phyloP scores from a whole-genome alignment of 2,888 invertebrate genomes.

The Campoletis raptor region DNA sequence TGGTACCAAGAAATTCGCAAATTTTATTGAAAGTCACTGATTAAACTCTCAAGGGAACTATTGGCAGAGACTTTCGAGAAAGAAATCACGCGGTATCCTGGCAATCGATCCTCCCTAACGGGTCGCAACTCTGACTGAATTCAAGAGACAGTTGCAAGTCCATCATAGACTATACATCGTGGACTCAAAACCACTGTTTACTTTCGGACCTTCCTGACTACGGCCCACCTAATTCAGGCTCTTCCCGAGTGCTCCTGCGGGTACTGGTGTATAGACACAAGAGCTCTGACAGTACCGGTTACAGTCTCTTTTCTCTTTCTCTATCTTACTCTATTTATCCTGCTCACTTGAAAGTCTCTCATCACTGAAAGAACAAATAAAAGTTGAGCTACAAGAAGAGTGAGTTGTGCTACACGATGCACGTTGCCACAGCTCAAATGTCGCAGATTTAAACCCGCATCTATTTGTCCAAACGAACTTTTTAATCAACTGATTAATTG shows the following conservation, averaged over 20 bases:
- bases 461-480: not conserved
- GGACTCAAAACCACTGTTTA: slow-evolving; percentile 52
- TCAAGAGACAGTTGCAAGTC: slow-evolving; percentile 11
- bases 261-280: slow-evolving; percentile 59
- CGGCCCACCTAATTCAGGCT: slow-evolving; percentile 61
- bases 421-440: slow-evolving; percentile 9
- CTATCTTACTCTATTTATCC: not conserved
- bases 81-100: slow-evolving; percentile 5
- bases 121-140: slow-evolving; percentile 46
- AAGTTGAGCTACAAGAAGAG: slow-evolving; percentile 35
- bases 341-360: slow-evolving; percentile 11
- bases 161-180: slow-evolving; percentile 18
- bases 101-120: slow-evolving; percentile 30
- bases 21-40: slow-evolving; percentile 18
- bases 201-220: slow-evolving; percentile 63
- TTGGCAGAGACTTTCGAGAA: slow-evolving; percentile 22
- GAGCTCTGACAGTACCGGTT: slow-evolving; percentile 58
- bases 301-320: slow-evolving; percentile 36
- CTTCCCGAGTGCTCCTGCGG: slow-evolving; percentile 56
- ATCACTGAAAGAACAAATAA: slow-evolving; percentile 42
- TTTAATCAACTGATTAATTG: not conserved
- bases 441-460: slow-evolving; percentile 21
- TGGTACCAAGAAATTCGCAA: not conserved
- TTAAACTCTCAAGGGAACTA: slow-evolving; percentile 30
- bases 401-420: slow-evolving; percentile 15